A percentile compares a stretch with the other conserved stretches of the same genome.
phyloP scores from a whole-genome alignment of 2,888 invertebrate genomes.

The Oasisia sp. region DNA sequence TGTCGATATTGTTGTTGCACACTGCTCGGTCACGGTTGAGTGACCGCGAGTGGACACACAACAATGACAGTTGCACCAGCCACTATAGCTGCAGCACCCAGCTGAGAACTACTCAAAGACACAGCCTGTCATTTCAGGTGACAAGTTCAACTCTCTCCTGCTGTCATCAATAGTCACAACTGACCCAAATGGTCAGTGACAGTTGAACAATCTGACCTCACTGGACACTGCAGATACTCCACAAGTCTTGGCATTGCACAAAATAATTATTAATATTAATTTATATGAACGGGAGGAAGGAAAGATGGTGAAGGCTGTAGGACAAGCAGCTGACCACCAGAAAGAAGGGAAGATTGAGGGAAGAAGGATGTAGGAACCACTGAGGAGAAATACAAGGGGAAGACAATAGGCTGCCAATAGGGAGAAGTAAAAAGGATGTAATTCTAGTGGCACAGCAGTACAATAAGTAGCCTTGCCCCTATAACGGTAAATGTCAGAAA shows the following conservation, averaged over 20 bases:
- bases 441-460: too few relatives aligned
- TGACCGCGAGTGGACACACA: background rate
- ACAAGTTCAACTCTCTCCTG: background rate
- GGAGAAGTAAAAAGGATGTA: too few relatives aligned
- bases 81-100: background rate
- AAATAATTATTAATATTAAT: background rate
- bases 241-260: background rate
- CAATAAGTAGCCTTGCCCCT: too few relatives aligned
- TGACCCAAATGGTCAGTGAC: background rate
- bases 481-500: too few relatives aligned
- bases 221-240: background rate
- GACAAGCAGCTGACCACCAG: too few relatives aligned
- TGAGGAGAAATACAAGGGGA: too few relatives aligned
- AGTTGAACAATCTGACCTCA: background rate
- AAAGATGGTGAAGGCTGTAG: too few relatives aligned
- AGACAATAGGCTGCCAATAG: too few relatives aligned
- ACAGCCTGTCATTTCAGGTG: conserved; percentile 6
- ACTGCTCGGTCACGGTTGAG: background rate
- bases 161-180: background rate
- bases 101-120: background rate
- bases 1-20: background rate
- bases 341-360: too few relatives aligned
- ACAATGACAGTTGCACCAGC: background rate
- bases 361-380: too few relatives aligned
- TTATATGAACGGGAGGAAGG: background rate